A percentile compares a stretch with the other conserved stretches of the same genome.
phyloP scores from a whole-genome alignment of 2,797 vertebrate species.

The Channallabes apus region DNA sequence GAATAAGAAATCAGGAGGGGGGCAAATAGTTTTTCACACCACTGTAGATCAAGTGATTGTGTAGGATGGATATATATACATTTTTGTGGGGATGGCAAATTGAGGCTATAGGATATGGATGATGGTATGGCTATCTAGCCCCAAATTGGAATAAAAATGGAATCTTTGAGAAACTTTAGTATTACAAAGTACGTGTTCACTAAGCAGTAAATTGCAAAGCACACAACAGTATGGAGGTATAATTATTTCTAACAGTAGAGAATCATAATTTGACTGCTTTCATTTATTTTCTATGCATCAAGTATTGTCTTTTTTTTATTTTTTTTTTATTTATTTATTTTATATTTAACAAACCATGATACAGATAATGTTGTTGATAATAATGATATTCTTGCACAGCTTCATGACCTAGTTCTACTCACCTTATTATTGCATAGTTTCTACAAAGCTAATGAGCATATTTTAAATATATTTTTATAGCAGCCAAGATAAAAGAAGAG shows the following conservation, averaged over 20 bases:
- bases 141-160: too few relatives aligned
- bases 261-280: not conserved
- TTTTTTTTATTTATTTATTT: not conserved
- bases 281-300: not conserved
- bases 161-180: too few relatives aligned
- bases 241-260: not conserved
- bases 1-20: too few relatives aligned
- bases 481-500: conserved; percentile 95
- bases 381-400: not conserved
- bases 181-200: not conserved
- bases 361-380: not conserved
- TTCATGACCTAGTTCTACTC: not conserved
- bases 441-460: not conserved
- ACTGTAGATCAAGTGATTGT: too few relatives aligned
- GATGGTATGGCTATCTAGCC: too few relatives aligned
- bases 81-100: too few relatives aligned
- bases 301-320: not conserved
- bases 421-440: not conserved
- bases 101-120: too few relatives aligned
- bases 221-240: not conserved
- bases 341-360: not conserved
- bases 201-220: not conserved
- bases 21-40: too few relatives aligned
- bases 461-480: conserved; percentile 32
- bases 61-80: too few relatives aligned